Percentiles rank a stretch among this genome's conserved stretches.
phyloP scores from a whole-genome alignment of 2,113 vertebrate genomes.

The Osmerus eperlanus region DNA sequence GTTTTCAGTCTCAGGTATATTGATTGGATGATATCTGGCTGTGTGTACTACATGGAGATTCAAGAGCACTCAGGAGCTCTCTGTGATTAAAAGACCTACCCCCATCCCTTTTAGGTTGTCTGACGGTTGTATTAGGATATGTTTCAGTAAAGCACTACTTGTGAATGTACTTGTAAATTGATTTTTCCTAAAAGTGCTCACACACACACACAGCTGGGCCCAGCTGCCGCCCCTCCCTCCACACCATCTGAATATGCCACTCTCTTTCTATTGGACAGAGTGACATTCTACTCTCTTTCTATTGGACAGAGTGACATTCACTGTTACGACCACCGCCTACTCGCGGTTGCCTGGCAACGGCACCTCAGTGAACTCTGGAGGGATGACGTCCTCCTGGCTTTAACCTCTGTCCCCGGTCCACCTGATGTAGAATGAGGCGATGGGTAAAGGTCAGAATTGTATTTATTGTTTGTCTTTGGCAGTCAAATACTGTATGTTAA shows the following conservation, averaged over 20 bases:
- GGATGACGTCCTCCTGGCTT: not conserved
- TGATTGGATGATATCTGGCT: not conserved
- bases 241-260: not conserved
- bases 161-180: too few species aligned
- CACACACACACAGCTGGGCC: conserved; percentile 1
- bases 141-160: too few species aligned
- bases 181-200: not conserved
- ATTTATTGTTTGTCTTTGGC: too few species aligned
- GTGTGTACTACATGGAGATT: too few species aligned
- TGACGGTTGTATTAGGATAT: too few species aligned
- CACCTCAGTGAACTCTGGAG: conserved; percentile 37
- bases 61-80: not conserved
- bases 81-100: not conserved
- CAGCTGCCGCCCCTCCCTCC: not conserved
- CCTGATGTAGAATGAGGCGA: not conserved
- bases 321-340: not conserved
- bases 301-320: too few species aligned
- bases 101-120: too few species aligned
- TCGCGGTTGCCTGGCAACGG: conserved; percentile 34
- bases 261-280: too few species aligned
- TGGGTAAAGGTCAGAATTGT: too few species aligned
- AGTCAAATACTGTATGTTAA: too few species aligned
- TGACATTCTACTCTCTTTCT: too few species aligned
- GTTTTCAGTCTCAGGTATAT: not conserved
- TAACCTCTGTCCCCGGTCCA: conserved; percentile 14